Base-by-base conservation (phyloP, 2,797 vertebrate species). In the Chromis chromis region DNA sequence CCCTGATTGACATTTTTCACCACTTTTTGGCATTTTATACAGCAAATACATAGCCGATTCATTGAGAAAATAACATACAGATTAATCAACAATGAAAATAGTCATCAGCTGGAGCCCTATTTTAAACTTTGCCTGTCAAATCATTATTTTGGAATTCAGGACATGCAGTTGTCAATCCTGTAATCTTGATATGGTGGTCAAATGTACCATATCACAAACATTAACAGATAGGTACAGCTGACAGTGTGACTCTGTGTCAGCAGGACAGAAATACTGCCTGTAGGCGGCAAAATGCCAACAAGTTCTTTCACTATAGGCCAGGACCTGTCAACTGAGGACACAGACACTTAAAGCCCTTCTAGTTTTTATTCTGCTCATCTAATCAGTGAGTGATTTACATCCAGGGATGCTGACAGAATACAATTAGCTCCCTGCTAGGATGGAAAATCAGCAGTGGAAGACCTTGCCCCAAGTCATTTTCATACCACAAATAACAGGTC, bases 391-490 rank as follows among this genome's bases (percentile, higher is more conserved):
- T 55, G 78, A 78, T 82, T 88, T 82, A 69, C 85, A 74, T 40
- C 31, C 48, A n/a, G 69, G 55, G 74, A 81, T 31, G 72, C 78
- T 31, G 71, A 67, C 59, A 50, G 86, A 87, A 85, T 76, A 82
- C 79, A 87, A 89, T 83, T 82, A 89, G 82, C 77, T 77, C 65
- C 81, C 85, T 70, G 60, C 74, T 22, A 63, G 44, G 65, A 62
- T 7, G 49, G 50, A 82, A 74, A 72, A 58, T 65, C 77, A 74
- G 65, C 70, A 52, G 46, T 24, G 13, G 14, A 52, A 28, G 22
- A 76, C 71, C 61, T 72, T 50, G 73, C 62, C 61, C 70, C 4
- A 2, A 74, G 50, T 70, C 62, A 49, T 68, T 48, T 63, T 54
- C 17, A 46, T 24, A 40, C 19, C 12, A 55, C 44, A 72, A 75